Evolutionary conservation across 2,113 vertebrate genomes (phyloP), one percentile per base, ranked within the genome.

Genomic region (Ophthalmolycus amberensis): DNA sequence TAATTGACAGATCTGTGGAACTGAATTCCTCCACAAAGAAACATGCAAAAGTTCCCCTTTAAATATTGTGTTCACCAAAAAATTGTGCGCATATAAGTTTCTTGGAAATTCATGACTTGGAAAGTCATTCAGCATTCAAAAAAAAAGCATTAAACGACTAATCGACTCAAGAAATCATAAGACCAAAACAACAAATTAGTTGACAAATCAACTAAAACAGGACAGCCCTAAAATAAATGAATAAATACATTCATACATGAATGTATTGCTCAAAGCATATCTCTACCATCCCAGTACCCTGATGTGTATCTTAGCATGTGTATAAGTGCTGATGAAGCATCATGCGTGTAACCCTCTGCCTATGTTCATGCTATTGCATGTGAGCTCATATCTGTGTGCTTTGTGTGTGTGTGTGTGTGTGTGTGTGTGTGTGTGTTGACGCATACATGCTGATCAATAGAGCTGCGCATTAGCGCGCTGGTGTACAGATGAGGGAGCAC

Each of bases 381-480:
- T 75, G 22, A 37, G 22, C 59, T 77, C 14, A 18, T 71, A 46
- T 80, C 8, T 63, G 52, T 75, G 32, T 69, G 54, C 64, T 80
- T 65, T 80, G 60, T 79, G 78, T 71, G 63, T 64, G 27, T 59
- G 42, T 63, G 48, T 65, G 60, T 67, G 54, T 67, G 37, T 37
- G 27, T 59, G 42, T 63, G 48, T 65, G 60, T 67, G 54, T 67
- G 37, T 37, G 15, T 46, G 60, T 52, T 40, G 59, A 87, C 52
- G 56, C 52, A 67, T 72, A 50, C 88, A 90, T 92, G 91, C 91
- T 95, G 94, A 97, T 97, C 96, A 94, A 97, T 97, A 95, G 83
- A 89, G 93, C 89, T 85, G 93, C 88, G 93, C 95, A 95, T 96
- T 96, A 96, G 94, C 88, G 93, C 86, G 91, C 94, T 93, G 91